Evolutionary conservation across 2,797 vertebrate species (phyloP), one percentile per base, ranked within the genome.

Genomic region (Merluccius polli): DNA sequence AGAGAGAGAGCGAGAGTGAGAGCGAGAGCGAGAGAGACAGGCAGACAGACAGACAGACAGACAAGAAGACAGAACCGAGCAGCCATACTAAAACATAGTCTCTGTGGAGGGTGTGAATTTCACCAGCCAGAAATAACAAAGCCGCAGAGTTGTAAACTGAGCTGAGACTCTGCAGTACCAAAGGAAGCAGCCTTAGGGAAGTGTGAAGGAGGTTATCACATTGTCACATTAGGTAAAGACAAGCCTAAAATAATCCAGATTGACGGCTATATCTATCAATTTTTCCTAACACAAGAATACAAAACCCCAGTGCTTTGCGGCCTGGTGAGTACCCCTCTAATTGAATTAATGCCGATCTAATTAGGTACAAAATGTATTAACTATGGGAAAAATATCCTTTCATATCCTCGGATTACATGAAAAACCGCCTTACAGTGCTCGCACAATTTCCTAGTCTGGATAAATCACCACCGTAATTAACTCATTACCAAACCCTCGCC

Each of bases 381-480:
- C 48, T 21, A n/a, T 27, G 12, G 63, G 63, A 18, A 29, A 83
- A 86, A 86, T 85, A 69, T 83, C 75, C 48, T 38, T 21, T 12
- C 73, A 77, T 73, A 68, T 76, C 71, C 59, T 21, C 48, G 75
- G 65, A 86, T 69, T 41, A 52, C 41, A 84, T 75, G 68, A 75
- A 77, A 81, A 87, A 32, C 71, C 59, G 70, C 79, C 79, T 86
- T 68, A 5, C 30, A 80, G 84, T 81, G 78, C 41, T 18, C 78
- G 81, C 41, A 82, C 73, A 82, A 80, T 79, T 36, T 68, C 65
- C 75, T 83, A 24, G 86, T 92, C 91, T 89, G 80, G 86, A 90
- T 90, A 83, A 88, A 90, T 85, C 73, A 70, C 36, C 75, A 3
- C 71, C 77, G 81, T 91, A 91, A 93, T 92, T 90, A 90, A 90